Evolutionary conservation across 2,888 invertebrate species (phyloP), one percentile per base, ranked within the genome.

Genomic region (Silvanus unidentatus): DNA sequence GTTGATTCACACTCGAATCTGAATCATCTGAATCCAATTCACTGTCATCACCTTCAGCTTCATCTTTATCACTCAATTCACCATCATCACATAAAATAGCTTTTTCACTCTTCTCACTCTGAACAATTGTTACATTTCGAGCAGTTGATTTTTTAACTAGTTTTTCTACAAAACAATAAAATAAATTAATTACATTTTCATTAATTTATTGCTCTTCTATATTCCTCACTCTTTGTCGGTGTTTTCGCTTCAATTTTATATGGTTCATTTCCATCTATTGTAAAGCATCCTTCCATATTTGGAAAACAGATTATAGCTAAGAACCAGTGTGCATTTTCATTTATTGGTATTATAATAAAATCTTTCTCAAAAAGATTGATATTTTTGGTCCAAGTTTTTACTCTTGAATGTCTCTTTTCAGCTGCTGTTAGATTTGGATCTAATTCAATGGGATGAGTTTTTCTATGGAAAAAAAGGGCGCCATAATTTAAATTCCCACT

Each of bases 291-390:
- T 40, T 83, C 83, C 52, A 92, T 73, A 42, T 86, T 86, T 36
- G 98, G 96, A 70, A 86, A 97, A 70, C 97, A 98, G 44, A 99
- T 89, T 39, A 98, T 91, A 1, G 95, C 96, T 58, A 99, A 79
- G 73, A 93, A 97, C 98, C 98, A 98, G 75, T 98, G 98, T 37
- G 88, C 93, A 77, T 92, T 90, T 75, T 98, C 96, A 75, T 98
- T 97, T 43, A 99, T 95, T 53, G 99, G 99, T 68, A 99, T 87
- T 53, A 99, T 83, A 49, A 99, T 82, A 69, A 86, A 98, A 71
- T 98, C 97, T 76, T 97, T 98, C 39, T 88, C 84, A 72, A 99
- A 99, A 42, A 99, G 80, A 71, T 99, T 93, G 0, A 97, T 91
- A 72, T 89, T 86, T 67, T 95, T 93, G 0, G 98, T 98, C 98